Evolutionary conservation across 2,888 invertebrate genomes (phyloP), one percentile per base, ranked within the genome.

Genomic region (Cosmorhoe ocellata): DNA sequence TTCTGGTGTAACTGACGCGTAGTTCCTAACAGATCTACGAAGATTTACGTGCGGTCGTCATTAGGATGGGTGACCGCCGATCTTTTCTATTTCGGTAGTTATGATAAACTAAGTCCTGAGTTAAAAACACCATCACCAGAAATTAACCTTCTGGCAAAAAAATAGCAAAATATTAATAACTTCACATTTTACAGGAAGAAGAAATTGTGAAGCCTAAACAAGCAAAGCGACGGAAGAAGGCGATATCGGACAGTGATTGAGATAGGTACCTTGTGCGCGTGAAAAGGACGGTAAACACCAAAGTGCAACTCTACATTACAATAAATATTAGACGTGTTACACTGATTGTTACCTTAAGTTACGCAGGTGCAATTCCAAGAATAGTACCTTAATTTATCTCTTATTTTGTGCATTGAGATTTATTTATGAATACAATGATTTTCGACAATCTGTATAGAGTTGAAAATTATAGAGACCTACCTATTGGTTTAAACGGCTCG

Each of bases 231-330:
- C 92, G 97, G 85, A 97, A 97, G 94, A 96, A 96, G 91, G 94
- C 96, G 51, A 94, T 96, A 79, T 97, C 96, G 63, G 98, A 98
- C 87, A 97, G 97, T 88, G 97, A 98, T 93, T 97, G 95, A 96
- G 94, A 90, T 85, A 96, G 94, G 89, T 85, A 88, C 81, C 78
- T 81, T 72, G 67, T 76, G n/a, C n/a, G n/a, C n/a, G 70, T 71
- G 69, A 70, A 76, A 77, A 69, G 61, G 71, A 81, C 69, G 76
- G 79, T 85, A 82, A 80, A 90, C 86, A 87, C 86, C 87, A 89
- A 89, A 90, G 89, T 90, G 88, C 87, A 87, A 89, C 90, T 86
- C 84, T 79, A 83, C 81, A 81, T 81, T 79, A 83, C 81, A 84
- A 81, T 80, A 80, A 80, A 79, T 76, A 79, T 79, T 76, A 79